These are phyloP conservation scores for Atherix ibis DNA, from an alignment of 2,888 invertebrate genomes.

Conservation along the genomic window DNA sequence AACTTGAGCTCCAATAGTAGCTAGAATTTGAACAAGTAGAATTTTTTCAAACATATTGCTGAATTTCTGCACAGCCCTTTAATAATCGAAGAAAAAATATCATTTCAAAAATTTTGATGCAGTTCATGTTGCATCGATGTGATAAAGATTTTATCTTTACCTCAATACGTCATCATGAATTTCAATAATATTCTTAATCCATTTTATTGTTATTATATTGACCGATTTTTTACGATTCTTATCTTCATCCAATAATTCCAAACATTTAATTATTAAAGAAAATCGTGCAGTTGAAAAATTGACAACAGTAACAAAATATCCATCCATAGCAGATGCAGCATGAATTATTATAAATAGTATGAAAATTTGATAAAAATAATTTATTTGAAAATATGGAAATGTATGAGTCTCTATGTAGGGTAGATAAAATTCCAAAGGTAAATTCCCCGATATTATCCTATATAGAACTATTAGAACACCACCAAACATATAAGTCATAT, in stretches of 20 bases:
- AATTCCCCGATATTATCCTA: too few species aligned
- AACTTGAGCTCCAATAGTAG: neutral
- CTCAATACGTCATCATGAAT: neutral
- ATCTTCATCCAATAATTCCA: neutral
- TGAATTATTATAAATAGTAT: conserved; percentile 1
- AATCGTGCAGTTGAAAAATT: conserved; percentile 1
- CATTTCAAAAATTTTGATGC: too few species aligned
- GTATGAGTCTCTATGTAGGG: neutral
- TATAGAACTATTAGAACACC: too few species aligned
- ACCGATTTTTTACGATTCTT: neutral
- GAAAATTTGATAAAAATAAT: neutral
- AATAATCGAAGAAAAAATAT: neutral
- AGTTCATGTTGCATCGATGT: too few species aligned
- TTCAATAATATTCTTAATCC: neutral
- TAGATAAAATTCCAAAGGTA: conserved; percentile 1
- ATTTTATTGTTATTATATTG: too few species aligned
- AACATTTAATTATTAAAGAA: neutral
- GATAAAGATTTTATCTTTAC: neutral
- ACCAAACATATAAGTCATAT: too few species aligned
- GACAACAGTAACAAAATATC: neutral
- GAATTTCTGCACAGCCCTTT: neutral
- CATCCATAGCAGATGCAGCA: conserved; percentile 2
- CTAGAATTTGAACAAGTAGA: neutral
- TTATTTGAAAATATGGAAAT: conserved; percentile 1
- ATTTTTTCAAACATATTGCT: neutral